Base-by-base conservation (phyloP, 1,140 invertebrate genomes). In the Solenopsis invicta region DNA sequence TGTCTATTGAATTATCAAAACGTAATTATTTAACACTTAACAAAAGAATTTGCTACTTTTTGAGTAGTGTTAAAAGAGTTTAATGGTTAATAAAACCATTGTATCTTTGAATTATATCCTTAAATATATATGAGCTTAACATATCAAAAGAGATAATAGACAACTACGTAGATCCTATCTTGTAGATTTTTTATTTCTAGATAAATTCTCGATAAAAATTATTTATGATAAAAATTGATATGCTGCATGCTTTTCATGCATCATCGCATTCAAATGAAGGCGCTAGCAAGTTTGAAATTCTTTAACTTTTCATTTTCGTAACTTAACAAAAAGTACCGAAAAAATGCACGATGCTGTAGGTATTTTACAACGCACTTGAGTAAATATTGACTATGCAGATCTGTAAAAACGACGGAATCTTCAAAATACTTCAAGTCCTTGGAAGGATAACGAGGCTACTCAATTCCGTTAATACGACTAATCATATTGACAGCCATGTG, bases 391-490 rank as follows among this genome's bases (percentile, higher is more conserved):
- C 8, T 37, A n/a, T 24, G 18, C 13, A 48, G 8, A 21, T 29
- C 18, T 67, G 24, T 29, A 52, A 52, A 80, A 50, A 52, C 34
- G 24, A 52, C 18, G 21, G 9, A 59, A 71, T 59, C 21, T 56
- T 41, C 21, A 16, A 71, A 71, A 81, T 71, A 71, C 6, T 71
- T 50, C 21, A 71, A 71, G 18, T 29, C 34, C 50, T 81, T 62
- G 71, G 4, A 37, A 45, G 3, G n/a, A 74, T 61, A 84, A 61
- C 69, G 45, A 71, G 29, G 21, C 9, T 41, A 29, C 21, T 71
- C 24, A 21, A 37, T 66, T 81, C 66, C 21, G 50, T 81, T 81
- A 71, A 81, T 71, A 56, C 6, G 66, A 56, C 66, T 81, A 81
- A 81, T 81, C 34, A 71, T 67, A 71, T 81, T 71, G 50, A 81